These are phyloP conservation scores for Bolinopsis microptera DNA, from an alignment of 37 sponge, comb jelly and placozoan genomes.

Conservation along the genomic window DNA sequence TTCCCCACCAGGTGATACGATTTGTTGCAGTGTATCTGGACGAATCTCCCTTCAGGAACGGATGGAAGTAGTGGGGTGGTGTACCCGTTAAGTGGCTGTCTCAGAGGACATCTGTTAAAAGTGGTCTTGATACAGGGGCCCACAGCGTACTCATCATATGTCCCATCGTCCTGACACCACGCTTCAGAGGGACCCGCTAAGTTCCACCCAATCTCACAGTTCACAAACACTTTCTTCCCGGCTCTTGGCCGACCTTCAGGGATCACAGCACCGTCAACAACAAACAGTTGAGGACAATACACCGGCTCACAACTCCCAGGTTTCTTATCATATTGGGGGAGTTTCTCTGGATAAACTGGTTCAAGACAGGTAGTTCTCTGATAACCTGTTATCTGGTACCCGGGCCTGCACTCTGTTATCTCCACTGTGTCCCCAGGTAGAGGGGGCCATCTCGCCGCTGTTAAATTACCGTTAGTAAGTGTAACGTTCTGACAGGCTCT, in stretches of 20 bases:
- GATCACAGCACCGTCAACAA: background rate
- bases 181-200: background rate
- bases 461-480: background rate
- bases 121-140: background rate
- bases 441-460: background rate
- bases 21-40: background rate
- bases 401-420: background rate
- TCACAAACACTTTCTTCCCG: constrained; percentile 15
- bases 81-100: background rate
- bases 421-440: background rate
- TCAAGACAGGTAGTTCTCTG: background rate
- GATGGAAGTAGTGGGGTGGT: background rate
- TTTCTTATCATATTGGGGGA: background rate
- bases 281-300: background rate
- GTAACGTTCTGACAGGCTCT: background rate
- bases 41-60: background rate
- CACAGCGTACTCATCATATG: background rate
- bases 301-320: background rate
- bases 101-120: background rate
- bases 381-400: background rate
- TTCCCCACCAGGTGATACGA: background rate
- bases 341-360: background rate
- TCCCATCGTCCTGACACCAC: background rate
- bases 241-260: background rate
- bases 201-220: constrained; percentile 37